Evolutionary conservation across 2,797 vertebrate genomes (phyloP).

Genomic region (Galagoides demidoff): DNA sequence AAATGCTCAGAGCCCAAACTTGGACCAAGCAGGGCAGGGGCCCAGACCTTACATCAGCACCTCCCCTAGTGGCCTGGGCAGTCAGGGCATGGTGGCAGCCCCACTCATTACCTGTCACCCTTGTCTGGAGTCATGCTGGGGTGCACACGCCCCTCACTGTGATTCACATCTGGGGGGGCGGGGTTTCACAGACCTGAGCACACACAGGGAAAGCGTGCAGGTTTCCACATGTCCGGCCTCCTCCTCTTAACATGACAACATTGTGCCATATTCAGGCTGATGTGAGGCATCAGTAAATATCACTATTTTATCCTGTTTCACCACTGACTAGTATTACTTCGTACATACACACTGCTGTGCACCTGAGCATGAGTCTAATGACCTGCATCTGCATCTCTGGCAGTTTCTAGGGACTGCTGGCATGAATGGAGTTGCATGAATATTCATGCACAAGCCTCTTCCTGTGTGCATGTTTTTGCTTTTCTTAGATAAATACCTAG

Average conservation of each 20-base stretch:
- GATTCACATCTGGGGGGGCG: no score
- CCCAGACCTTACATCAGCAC: neutral
- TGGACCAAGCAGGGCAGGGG: neutral
- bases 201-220: no score
- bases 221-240: neutral
- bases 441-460: neutral
- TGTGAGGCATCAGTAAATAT: fast-evolving
- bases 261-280: fast-evolving
- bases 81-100: no score
- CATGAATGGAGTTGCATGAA: neutral
- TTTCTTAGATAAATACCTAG: neutral
- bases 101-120: no score
- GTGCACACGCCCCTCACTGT: no score
- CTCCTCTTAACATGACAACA: fast-evolving
- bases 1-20: neutral
- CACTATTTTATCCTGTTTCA: fast-evolving
- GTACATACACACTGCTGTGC: fast-evolving
- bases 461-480: neutral
- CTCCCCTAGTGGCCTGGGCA: no score
- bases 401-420: no score
- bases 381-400: neutral
- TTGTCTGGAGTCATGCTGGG: no score
- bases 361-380: fast-evolving
- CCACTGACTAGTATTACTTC: fast-evolving
- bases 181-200: no score